Base-by-base conservation (phyloP, 1,140 invertebrate species). In the Holcopasites calliopsidis region DNA sequence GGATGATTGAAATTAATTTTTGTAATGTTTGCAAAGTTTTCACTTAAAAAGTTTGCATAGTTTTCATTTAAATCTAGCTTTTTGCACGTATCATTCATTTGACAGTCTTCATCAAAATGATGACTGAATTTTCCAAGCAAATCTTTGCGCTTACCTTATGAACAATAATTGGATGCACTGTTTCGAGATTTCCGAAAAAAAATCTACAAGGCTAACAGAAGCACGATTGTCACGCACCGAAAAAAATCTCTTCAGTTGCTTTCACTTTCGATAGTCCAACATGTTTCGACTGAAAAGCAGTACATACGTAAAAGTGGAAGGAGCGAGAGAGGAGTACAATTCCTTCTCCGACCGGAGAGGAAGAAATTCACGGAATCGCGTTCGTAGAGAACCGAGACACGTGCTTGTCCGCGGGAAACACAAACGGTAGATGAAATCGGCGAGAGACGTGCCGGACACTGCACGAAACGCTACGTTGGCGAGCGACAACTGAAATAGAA, bases 401-500 rank as follows among this genome's bases (percentile, higher is more conserved):
- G 50, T 64, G 78, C 5, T 57, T n/a, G 31, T 26, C 35, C 38
- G 50, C 40, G 38, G 21, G 40, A 26, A 47, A 40, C 69, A 50
- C 21, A 26, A n/a, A n/a, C n/a, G 54, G 47, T 60, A 50, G 54
- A 38, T 21, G 44, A 66, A 54, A 66, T 74, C 35, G 55, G 28
- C 35, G 38, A 58, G 40, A 68, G 21, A 16, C 65, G 49, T 74
- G 61, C 70, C 52, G 71, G 49, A 77, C 40, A 77, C 49, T 70
- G 70, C 80, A 66, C 85, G 85, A 76, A 79, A 85, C 81, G 86
- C 82, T 81, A 85, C 83, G 80, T 87, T 84, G 85, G 80, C 85
- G 80, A 90, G 82, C 85, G 80, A 86, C 86, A 85, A 90, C 89
- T 90, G 88, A 89, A 87, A 86, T 83, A 83, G 82, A 82, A 47